Evolutionary conservation across 2,888 invertebrate genomes (phyloP), one percentile per base, ranked within the genome.

Genomic region (Agrochola circellaris): DNA sequence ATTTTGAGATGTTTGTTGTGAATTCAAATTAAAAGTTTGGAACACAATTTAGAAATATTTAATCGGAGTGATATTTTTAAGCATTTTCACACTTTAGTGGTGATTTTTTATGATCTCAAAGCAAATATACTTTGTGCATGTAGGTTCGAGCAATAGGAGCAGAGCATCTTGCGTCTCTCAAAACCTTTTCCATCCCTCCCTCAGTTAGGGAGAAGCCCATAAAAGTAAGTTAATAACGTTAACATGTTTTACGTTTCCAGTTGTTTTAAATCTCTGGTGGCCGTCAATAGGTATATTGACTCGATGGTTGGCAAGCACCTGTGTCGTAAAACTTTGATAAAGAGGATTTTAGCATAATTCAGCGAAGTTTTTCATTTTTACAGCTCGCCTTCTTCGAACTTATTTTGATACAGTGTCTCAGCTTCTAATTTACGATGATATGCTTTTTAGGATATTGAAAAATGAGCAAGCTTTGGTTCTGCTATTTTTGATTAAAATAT

Each of bases 341-440:
- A 91, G 89, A 85, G 86, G 86, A 91, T 91, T 90, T 91, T 90
- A 90, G 83, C 90, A 92, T 93, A 92, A 91, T 91, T 89, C 83
- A 71, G 73, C 77, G 69, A 90, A 87, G 77, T 88, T 89, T 87
- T 78, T 73, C 67, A 65, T 77, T 75, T 56, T 75, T 74, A 54
- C 61, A 72, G 70, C 67, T 72, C 54, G 68, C 62, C 38, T 68
- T 64, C 61, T 54, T 26, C n/a, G 9, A 69, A 60, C 20, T 56
- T 79, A 20, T 64, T 38, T 73, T 71, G 42, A 54, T 78, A 79
- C 15, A 23, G 23, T 67, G 17, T 58, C 23, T 61, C n/a, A 45
- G n/a, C 2, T 61, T 67, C 11, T 64, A 15, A 68, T 58, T 73
- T 66, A 58, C 0, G 23, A 30, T 62, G 6, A 34, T 42, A 56